Conservation (phyloP, 2,797 vertebrate genomes). For the Anisognathus igniventris region DNA sequence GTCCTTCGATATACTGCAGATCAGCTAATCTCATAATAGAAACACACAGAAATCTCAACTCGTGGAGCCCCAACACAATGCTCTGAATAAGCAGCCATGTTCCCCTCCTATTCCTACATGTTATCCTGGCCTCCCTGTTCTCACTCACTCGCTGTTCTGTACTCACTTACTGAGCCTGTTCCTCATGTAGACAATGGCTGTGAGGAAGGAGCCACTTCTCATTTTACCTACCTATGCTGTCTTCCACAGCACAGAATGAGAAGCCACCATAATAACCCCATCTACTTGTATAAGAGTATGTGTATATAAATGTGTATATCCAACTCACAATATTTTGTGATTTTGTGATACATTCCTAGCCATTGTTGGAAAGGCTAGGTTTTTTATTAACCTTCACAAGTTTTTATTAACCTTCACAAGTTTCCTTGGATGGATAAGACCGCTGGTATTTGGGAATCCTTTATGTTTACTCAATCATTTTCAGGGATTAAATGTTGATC, state of each 20-base stretch:
- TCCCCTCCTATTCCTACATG: not conserved
- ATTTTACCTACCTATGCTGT: not conserved
- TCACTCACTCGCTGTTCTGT: not conserved
- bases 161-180: not conserved
- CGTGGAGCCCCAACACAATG: not conserved
- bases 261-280: not conserved
- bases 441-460: not conserved
- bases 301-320: not conserved
- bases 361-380: not conserved
- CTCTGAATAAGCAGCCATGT: not conserved
- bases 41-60: not conserved
- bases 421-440: not conserved
- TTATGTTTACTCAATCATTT: not conserved
- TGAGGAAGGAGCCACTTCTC: not conserved
- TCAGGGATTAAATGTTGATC: not conserved
- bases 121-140: not conserved
- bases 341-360: not conserved
- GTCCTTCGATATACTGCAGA: not conserved
- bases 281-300: not conserved
- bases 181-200: not conserved
- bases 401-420: not conserved
- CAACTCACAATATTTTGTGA: not conserved
- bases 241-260: not conserved
- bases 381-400: not conserved
- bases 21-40: not conserved